Evolutionary conservation across 2,888 invertebrate genomes (phyloP), one percentile per base, ranked within the genome.

Genomic region (Clostera curtula): DNA sequence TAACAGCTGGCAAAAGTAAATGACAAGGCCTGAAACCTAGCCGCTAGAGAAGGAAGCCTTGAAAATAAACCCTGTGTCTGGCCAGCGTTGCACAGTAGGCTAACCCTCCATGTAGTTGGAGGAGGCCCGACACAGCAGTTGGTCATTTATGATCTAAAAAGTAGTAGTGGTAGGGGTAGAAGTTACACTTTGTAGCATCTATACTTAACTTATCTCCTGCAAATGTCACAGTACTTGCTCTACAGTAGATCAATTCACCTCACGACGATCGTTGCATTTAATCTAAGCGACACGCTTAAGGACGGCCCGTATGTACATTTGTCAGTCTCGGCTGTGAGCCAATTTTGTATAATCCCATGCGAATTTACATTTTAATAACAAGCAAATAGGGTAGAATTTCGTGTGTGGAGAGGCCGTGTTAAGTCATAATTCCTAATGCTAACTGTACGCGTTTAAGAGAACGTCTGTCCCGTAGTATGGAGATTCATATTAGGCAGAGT

Each of bases 281-380:
- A 65, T 65, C 56, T 53, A 41, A 43, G 44, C 45, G 50, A 64
- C 63, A 64, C 44, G 60, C 36, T 55, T 58, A 46, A 63, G 63
- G 63, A 56, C 53, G 62, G 43, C 36, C 58, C 56, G 46, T 31
- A 14, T 36, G 49, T 47, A 56, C 60, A 62, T 63, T 62, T 57
- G 53, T 63, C 61, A 56, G 39, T 30, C 44, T 13, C 33, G 38
- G 24, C 24, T 38, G 33, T 31, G 24, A 27, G 19, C 19, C 35
- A 40, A 43, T 43, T 46, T 28, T 30, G 6, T 9, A 26, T 20
- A 6, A 13, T 4, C 9, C 2, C 25, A 27, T 22, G 22, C 24
- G 24, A 31, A 23, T 36, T 10, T 8, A 22, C 25, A 10, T 7
- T n/a, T 24, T 31, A 25, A 25, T 6, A 2, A n/a, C 4, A 5